These are phyloP conservation scores for Botrylloides violaceus DNA, from an alignment of 23 tunicate species.

Conservation along the genomic window DNA sequence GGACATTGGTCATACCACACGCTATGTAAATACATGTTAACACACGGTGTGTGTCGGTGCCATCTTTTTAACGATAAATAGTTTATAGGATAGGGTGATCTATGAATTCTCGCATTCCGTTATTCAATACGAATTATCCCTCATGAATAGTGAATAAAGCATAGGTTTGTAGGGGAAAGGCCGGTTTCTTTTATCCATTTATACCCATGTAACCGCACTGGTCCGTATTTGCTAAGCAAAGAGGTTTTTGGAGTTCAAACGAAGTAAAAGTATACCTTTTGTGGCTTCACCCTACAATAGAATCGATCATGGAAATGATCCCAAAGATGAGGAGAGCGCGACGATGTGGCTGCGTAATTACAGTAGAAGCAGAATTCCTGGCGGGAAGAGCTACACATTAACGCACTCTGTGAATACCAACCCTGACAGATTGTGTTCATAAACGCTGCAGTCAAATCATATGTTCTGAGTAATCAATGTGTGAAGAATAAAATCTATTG, in stretches of 20 bases:
- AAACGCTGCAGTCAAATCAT: no score
- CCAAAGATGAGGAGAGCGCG: no score
- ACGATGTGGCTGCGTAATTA: no score
- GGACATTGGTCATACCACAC: neutral
- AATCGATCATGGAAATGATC: no score
- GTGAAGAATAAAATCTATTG: no score
- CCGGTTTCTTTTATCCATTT: neutral
- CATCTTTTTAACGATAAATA: neutral
- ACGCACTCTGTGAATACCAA: no score
- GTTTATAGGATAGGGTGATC: neutral
- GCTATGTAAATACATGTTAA: neutral
- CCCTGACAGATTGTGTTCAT: no score
- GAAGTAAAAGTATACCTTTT: neutral
- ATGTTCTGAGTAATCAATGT: no score
- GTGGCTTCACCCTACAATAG: no score
- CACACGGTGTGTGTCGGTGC: slow-evolving; percentile 3
- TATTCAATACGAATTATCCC: neutral
- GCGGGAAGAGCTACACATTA: no score
- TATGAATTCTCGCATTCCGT: neutral
- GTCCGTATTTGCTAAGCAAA: neutral
- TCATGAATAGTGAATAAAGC: neutral
- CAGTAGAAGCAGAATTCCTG: no score
- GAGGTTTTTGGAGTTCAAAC: neutral
- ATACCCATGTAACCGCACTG: neutral
- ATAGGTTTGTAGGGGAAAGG: neutral